phyloP scores from a whole-genome alignment of 2,797 vertebrate species.

The Balearica regulorum region DNA sequence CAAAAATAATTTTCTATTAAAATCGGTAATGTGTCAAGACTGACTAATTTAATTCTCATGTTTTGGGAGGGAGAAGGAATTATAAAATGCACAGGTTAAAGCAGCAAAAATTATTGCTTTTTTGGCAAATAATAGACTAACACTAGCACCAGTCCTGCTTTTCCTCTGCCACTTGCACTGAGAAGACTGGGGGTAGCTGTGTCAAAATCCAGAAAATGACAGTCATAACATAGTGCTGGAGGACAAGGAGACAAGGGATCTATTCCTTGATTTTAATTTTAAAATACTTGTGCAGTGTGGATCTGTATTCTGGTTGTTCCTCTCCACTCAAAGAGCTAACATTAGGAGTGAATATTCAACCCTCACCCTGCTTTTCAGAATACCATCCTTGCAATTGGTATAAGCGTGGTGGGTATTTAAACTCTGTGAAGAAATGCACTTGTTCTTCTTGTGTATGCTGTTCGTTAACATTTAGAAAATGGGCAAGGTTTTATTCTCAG shows the following conservation, averaged over 20 bases:
- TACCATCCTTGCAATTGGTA: background rate
- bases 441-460: background rate
- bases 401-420: background rate
- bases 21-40: background rate
- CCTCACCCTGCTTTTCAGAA: background rate
- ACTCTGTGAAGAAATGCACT: background rate
- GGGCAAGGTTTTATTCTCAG: background rate
- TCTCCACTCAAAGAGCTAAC: background rate
- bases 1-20: background rate
- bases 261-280: background rate
- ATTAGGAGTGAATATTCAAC: background rate
- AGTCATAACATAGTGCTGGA: background rate
- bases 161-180: background rate
- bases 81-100: background rate
- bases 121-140: background rate
- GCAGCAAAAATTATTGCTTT: background rate
- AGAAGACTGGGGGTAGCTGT: background rate
- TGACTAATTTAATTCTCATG: background rate
- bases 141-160: background rate
- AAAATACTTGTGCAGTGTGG: background rate
- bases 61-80: background rate
- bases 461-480: constrained; percentile 6
- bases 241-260: background rate
- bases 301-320: background rate
- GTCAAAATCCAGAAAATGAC: background rate